Evolutionary conservation across 2,797 vertebrate genomes (phyloP), one percentile per base, ranked within the genome.

Genomic region (Telmatherina bonti): DNA sequence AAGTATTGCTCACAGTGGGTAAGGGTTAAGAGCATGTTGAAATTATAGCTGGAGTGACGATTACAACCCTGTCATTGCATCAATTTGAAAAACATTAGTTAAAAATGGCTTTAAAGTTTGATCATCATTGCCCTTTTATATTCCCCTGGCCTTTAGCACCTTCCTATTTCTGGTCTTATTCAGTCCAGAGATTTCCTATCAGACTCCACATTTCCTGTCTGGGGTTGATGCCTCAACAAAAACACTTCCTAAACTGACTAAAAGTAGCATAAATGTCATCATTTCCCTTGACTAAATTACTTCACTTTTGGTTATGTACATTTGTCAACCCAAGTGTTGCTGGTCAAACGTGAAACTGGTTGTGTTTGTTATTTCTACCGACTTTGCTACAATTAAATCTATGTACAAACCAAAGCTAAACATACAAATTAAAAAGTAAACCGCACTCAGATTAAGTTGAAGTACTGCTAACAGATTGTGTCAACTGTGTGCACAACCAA

Each of bases 391-490:
- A 74, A 54, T 72, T 87, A 82, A 85, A 67, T 81, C 70, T 62
- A 68, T 88, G 84, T 85, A 78, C 81, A 88, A 87, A 90, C 78
- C 77, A 30, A 22, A 67, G 80, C 81, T 72, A 73, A 86, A 84
- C 61, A 89, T 83, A 87, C 88, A 90, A 88, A 88, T 81, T 80
- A 88, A 81, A 90, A 86, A 82, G 85, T 78, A 88, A 88, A 88
- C 88, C 82, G 85, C 65, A 41, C 79, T 74, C 65, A 87, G 90
- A 91, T 91, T 89, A 89, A 92, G 85, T 88, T 91, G 83, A 91
- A 90, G 89, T 74, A 84, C 71, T 74, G 81, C 87, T 88, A 91
- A 91, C 89, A 91, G 85, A 89, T 88, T 90, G 89, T 92, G 86
- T 91, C 89, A 92, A 92, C 90, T 93, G 65, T 84, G 91, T 78